Evolutionary conservation across 1,140 invertebrate genomes (phyloP), one percentile per base, ranked within the genome.

Genomic region (Zaprionus lachaisei): DNA sequence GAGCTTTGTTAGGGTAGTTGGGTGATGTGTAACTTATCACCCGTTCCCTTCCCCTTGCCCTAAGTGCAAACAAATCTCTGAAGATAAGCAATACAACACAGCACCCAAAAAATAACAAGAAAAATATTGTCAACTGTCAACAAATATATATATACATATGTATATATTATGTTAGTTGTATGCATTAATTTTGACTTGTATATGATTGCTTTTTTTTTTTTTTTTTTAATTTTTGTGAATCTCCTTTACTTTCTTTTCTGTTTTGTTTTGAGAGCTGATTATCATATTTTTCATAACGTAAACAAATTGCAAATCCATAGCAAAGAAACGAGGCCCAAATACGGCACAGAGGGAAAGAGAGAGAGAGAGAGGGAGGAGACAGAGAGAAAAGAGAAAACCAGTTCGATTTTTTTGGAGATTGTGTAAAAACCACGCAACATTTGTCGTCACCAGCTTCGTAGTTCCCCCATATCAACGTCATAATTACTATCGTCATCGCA

Each of bases 251-350:
- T 34, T 26, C 24, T 2, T 47, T n/a, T 47, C 1, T 17, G 7
- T 47, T 41, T 41, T 41, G 41, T 9, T 47, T 47, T 47, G 41
- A n/a, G n/a, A 47, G 17, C 41, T 44, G 44, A 57, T 34, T 68
- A 70, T 76, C 67, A 83, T 79, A 47, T 47, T 7, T 79, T 77
- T 57, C 69, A 58, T 78, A 83, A 60, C 38, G 17, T 56, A 74
- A 69, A 74, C 66, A 70, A 70, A 63, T 62, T 74, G 74, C 62
- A 71, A 74, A 77, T 63, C 65, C 83, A 55, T 77, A 82, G 74
- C 14, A 41, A 20, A 54, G 69, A 58, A 64, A 24, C 38, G 62
- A 58, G 26, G 22, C 62, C 61, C 22, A 62, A 38, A 38, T 26
- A n/a, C 9, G 9, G 31, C 4, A 20, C 5, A 1, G 7, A 15